These are phyloP conservation scores for Tinamus major DNA, from an alignment of 2,797 vertebrate genomes.

Conservation along the genomic window DNA sequence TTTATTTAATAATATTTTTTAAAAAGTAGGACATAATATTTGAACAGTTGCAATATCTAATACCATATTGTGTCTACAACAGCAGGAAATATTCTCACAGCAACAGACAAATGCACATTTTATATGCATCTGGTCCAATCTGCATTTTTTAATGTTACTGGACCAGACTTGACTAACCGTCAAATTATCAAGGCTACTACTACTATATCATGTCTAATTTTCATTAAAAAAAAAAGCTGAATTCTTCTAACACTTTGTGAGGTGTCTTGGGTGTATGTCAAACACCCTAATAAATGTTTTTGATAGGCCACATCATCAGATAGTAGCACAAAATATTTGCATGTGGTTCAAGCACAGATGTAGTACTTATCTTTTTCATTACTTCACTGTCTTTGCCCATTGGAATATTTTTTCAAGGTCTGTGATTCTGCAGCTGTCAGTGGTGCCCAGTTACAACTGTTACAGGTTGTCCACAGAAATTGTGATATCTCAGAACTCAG, in stretches of 20 bases:
- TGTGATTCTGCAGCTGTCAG: background rate
- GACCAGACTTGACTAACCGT: background rate
- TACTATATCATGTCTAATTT: background rate
- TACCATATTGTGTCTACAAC: background rate
- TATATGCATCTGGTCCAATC: background rate
- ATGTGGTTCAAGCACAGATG: background rate
- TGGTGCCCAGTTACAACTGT: background rate
- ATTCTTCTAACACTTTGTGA: background rate
- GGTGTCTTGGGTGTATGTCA: background rate
- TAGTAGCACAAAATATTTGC: background rate
- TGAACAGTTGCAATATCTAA: background rate
- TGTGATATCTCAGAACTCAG: background rate
- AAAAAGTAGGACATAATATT: background rate
- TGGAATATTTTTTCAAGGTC: background rate
- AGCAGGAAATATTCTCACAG: background rate
- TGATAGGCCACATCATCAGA: background rate
- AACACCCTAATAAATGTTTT: background rate
- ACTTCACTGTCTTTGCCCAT: background rate
- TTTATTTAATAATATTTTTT: conserved; percentile 3
- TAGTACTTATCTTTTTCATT: background rate
- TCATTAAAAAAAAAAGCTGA: background rate
- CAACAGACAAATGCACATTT: background rate
- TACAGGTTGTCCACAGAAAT: background rate
- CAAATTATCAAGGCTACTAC: background rate
- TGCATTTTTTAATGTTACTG: background rate